Base-by-base conservation (phyloP, 1,140 invertebrate genomes). In the Drosophila gunungcola region DNA sequence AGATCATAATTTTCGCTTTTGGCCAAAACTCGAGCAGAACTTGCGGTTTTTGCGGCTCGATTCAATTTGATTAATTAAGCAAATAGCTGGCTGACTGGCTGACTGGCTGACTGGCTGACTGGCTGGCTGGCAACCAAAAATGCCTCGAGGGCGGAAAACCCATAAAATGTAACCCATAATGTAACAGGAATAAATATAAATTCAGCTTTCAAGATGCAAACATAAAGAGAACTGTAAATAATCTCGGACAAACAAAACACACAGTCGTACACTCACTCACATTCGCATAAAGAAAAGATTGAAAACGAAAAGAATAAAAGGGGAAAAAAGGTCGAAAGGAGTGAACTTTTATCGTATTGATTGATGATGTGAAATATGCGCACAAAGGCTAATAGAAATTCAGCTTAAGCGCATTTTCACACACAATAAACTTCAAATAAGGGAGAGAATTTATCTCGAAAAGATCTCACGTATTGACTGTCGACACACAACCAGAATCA, bases 331-430 rank as follows among this genome's bases (percentile, higher is more conserved):
- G 38, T 13, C 5, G 34, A 39, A 39, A 43, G 53, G 46, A 56
- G 36, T 39, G 34, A 80, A 88, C 62, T 88, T 86, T 83, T 88
- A 86, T 88, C 83, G 79, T 58, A 83, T 81, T 91, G 88, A 91
- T 91, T 90, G 88, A 91, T 91, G 88, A 90, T 86, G 80, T 76
- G 74, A 81, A 86, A 90, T 83, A 76, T 90, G 78, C 82, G 88
- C 80, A 90, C 88, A 88, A 88, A 84, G 78, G 86, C 86, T 90
- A 83, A 90, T 90, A 90, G 86, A 90, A 90, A 80, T 90, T 90
- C 78, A 83, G 65, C 79, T 86, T 80, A 90, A 88, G 84, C 84
- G 80, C 73, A 88, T 90, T 90, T 90, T 89, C 84, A 89, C 85
- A 90, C 86, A 90, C 81, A 90, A 90, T 90, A 90, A 85, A 90